A percentile compares a stretch with the other conserved stretches of the same genome.
Conservation (phyloP, 2,113 vertebrate genomes). For the Megaceryle torquata region DNA sequence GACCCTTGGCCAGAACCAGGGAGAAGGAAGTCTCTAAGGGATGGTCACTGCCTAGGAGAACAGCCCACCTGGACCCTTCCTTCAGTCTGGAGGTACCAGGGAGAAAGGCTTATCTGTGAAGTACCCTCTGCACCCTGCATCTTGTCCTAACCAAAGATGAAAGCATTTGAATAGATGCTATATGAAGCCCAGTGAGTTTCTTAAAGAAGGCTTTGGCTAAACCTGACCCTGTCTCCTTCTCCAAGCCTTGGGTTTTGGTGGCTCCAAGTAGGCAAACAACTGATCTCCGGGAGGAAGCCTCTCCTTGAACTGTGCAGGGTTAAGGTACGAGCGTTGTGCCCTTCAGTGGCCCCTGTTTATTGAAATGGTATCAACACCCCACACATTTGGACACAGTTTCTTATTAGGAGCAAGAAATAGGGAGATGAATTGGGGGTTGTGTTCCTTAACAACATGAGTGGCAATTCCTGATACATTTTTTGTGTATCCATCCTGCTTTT, state of each 20-base stretch:
- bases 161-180: background rate
- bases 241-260: background rate
- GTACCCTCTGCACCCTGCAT: background rate
- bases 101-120: background rate
- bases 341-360: background rate
- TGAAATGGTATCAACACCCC: background rate
- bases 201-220: background rate
- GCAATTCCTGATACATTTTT: background rate
- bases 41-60: background rate
- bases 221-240: background rate
- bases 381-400: rapidly evolving
- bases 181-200: background rate
- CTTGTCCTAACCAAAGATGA: background rate
- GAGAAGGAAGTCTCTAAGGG: background rate
- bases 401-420: background rate
- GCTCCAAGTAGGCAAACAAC: background rate
- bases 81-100: background rate
- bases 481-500: background rate
- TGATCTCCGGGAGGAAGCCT: rapidly evolving
- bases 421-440: background rate
- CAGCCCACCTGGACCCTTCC: background rate
- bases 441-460: background rate
- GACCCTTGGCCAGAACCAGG: background rate
- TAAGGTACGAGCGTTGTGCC: rapidly evolving
- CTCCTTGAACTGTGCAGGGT: background rate